Evolutionary conservation across 2,113 vertebrate genomes (phyloP).

Genomic region (Lethenteron camtschaticum): DNA sequence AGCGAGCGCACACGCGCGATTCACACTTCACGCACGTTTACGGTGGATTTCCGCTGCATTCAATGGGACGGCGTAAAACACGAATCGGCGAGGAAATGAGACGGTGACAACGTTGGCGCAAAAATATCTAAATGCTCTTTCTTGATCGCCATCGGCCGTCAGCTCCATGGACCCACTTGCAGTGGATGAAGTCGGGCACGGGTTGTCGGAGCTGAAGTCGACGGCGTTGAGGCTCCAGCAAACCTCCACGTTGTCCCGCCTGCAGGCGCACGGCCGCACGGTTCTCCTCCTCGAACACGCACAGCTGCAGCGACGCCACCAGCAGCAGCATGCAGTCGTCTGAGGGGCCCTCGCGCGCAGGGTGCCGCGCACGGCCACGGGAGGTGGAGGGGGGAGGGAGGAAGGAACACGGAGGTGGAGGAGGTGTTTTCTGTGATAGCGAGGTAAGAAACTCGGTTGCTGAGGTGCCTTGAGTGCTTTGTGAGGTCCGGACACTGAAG

Average conservation of each 20-base stretch:
- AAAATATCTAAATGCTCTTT: too few relatives aligned
- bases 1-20: too few relatives aligned
- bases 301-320: conserved; percentile 33
- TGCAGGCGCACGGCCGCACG: conserved; percentile 15
- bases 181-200: conserved; percentile 26
- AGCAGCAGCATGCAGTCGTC: conserved; percentile 33
- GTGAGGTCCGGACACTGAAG: too few relatives aligned
- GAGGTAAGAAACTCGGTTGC: too few relatives aligned
- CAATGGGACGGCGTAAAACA: too few relatives aligned
- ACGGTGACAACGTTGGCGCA: too few relatives aligned
- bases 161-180: conserved; percentile 21
- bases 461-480: too few relatives aligned
- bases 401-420: background rate
- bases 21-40: too few relatives aligned
- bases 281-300: conserved; percentile 34
- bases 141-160: too few relatives aligned
- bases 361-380: background rate
- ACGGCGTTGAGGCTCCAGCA: conserved; percentile 22
- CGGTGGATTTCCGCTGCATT: too few relatives aligned
- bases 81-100: too few relatives aligned
- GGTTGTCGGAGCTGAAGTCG: conserved; percentile 23
- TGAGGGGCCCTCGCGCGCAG: conserved; percentile 11
- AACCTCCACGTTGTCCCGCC: conserved; percentile 29
- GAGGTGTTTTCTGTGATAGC: too few relatives aligned
- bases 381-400: background rate